A percentile compares a stretch with the other conserved stretches of the same genome.
These are phyloP conservation scores for Thumatha senex DNA, from an alignment of 2,888 invertebrate genomes.

Conservation along the genomic window DNA sequence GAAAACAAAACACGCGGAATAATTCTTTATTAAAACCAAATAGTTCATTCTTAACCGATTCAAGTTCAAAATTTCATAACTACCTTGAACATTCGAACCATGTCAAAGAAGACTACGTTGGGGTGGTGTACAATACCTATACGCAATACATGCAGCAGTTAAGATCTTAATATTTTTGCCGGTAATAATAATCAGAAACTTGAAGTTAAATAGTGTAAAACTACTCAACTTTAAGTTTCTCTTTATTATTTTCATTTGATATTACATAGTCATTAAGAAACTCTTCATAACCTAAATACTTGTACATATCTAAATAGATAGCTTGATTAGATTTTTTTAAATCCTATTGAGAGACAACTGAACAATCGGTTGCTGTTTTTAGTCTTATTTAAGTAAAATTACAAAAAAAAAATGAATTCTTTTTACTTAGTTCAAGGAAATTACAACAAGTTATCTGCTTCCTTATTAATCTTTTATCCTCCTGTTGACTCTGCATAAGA, in stretches of 20 bases:
- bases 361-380: not conserved
- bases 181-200: too few species aligned
- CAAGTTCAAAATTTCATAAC: not conserved
- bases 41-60: conserved; percentile 7
- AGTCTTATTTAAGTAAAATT: not conserved
- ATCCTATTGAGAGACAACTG: not conserved
- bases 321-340: not conserved
- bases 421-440: conserved; percentile 32
- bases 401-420: conserved; percentile 13
- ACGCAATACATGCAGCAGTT: too few species aligned
- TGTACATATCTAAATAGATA: not conserved
- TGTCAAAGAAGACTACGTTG: not conserved
- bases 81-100: not conserved
- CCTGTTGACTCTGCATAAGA: conserved; percentile 10
- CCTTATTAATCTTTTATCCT: conserved; percentile 30
- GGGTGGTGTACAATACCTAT: too few species aligned
- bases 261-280: not conserved
- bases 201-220: too few species aligned
- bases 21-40: conserved; percentile 20
- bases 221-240: too few species aligned
- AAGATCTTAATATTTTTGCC: too few species aligned
- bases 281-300: not conserved
- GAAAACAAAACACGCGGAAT: conserved; percentile 51
- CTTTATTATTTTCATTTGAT: too few species aligned
- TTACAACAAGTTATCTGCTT: conserved; percentile 18